These are phyloP conservation scores for zebrafish (Danio rerio) DNA, from an alignment of 2,113 vertebrate species.

Conservation along the genomic window GRCz12tu NC_133188.1:7480501-7481000, in stretches of 20 bases:
- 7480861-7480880: no score
- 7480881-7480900: no score
- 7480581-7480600: constrained; percentile 24
- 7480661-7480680: neutral
- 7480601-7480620: neutral
- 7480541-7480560: constrained; percentile 24
- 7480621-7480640: neutral
- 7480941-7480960: no score
- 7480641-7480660: neutral
- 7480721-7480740: neutral
- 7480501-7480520: constrained; percentile 20
- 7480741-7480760: neutral
- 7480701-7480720: neutral
- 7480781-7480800: neutral
- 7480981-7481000: no score
- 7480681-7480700: neutral
- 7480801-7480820: neutral
- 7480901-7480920: no score
- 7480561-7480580: constrained; percentile 35
- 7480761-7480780: neutral
- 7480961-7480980: no score
- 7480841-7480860: no score
- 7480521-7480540: constrained; percentile 16
- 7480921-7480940: no score
- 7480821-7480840: neutral